Evolutionary conservation across 2,888 invertebrate species (phyloP), one percentile per base, ranked within the genome.

Genomic region (Mythimna vitellina): DNA sequence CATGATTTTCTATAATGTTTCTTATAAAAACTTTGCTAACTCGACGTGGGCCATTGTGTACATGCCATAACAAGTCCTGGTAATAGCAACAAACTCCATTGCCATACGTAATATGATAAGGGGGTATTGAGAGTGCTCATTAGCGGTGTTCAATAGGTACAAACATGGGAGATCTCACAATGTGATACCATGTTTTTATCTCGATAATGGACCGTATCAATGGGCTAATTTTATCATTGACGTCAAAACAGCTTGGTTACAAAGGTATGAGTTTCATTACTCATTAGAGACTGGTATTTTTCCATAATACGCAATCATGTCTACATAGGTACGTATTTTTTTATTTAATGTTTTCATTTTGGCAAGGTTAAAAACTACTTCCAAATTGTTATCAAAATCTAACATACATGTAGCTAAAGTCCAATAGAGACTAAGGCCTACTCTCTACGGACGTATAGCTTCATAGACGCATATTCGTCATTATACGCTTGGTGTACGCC

Each of bases 121-220:
- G 35, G 32, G 49, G 53, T 66, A 70, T 65, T 71, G n/a, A 9
- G 38, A 74, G 81, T 69, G 49, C 68, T 83, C 65, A 78, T 85
- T 83, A 82, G 74, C 58, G 62, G 22, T 61, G 32, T 62, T 82
- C 82, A 83, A 86, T 81, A 81, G 66, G 73, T 77, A 81, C 80
- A 42, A 22, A 54, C 46, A 87, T 78, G 65, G 65, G 79, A 80
- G 80, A 82, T 83, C 78, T 80, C 80, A 81, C 70, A 77, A 73
- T 78, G 72, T 73, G 73, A 87, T 87, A 87, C 72, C 60, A 38
- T 81, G 75, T 80, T 81, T 85, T 81, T 74, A 85, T 82, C 65
- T 73, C 62, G 70, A 74, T 82, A 83, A 83, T 81, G 82, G 77
- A 66, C 64, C 35, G 38, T 63, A 80, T 81, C 71, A 62, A 76